Evolutionary conservation across 2,797 vertebrate genomes (phyloP), one percentile per base, ranked within the genome.

Genomic region (Uromys caudimaculatus): DNA sequence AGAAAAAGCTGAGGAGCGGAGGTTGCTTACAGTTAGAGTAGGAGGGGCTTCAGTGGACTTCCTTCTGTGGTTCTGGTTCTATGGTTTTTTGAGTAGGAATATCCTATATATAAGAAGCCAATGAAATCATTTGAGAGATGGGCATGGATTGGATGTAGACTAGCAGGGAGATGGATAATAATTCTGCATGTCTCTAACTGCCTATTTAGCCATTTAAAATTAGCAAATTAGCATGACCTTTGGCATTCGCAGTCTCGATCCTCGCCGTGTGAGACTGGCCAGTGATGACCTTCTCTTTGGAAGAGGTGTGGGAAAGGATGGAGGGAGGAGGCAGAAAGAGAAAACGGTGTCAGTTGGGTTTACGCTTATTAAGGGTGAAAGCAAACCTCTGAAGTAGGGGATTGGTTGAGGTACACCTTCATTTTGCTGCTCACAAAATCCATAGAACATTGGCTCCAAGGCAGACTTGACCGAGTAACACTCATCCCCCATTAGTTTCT

Each of bases 221-320:
- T 44, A 44, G 44, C 44, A 44, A 90, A 69, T 85, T 86, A 94
- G 54, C 38, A 52, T 88, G 83, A n/a, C 50, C 73, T 77, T 90
- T 87, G 60, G 1, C 41, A 16, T 23, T 96, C 90, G 24, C 27
- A 32, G 1, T 82, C 14, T 90, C 47, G 44, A 85, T 78, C 10
- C 35, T 81, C 56, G 83, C 50, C 76, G 54, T n/a, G 38, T 52
- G 73, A 96, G n/a, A 56, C 29, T 84, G 50, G 9, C 79, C 47
- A 60, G 11, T 52, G 56, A 76, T 50, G 58, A 93, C 52, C 47
- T 95, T 50, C 21, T 92, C 38, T 38, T 88, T 35, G 44, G 7
- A 91, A 17, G 58, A 87, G 35, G 73, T 52, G 71, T n/a, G 44
- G 38, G 21, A 87, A 41, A 44, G 24, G 13, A 38, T 52, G 58